A percentile compares a stretch with the other conserved stretches of the same genome.
These are phyloP conservation scores for Cerastoderma edule DNA, from an alignment of 2,888 invertebrate species.

Conservation along the genomic window DNA sequence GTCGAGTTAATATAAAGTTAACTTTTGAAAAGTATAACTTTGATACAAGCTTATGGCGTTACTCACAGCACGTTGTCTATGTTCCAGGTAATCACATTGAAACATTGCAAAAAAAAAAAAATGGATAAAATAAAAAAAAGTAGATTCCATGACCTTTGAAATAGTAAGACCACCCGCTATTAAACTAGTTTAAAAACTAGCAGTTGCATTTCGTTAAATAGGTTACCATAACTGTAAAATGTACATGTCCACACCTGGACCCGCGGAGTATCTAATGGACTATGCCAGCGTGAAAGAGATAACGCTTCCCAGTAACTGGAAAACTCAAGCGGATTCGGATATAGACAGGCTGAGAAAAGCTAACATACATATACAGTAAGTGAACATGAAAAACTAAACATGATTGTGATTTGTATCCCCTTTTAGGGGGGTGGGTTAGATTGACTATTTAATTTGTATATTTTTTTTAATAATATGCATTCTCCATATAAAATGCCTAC, in stretches of 20 bases:
- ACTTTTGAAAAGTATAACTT: too few relatives aligned
- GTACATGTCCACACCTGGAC: slow-evolving; percentile 22
- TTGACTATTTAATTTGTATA: not conserved
- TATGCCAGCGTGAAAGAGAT: slow-evolving; percentile 25
- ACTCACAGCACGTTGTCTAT: too few relatives aligned
- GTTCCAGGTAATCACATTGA: too few relatives aligned
- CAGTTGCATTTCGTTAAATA: slow-evolving; percentile 9
- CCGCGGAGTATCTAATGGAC: slow-evolving; percentile 34
- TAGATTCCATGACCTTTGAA: not conserved
- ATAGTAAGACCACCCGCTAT: not conserved
- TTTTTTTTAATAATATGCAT: not conserved
- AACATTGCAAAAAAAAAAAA: not conserved
- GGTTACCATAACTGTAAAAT: slow-evolving; percentile 27
- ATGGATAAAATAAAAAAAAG: not conserved
- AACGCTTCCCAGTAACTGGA: slow-evolving; percentile 20
- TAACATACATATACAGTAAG: slow-evolving; percentile 30
- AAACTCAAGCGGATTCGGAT: slow-evolving; percentile 23
- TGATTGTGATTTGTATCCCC: not conserved
- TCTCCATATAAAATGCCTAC: not conserved
- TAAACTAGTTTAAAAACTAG: too few relatives aligned
- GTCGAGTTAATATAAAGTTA: too few relatives aligned
- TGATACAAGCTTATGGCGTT: not conserved
- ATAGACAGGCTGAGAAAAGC: slow-evolving; percentile 37
- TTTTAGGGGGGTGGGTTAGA: not conserved
- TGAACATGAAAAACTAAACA: not conserved